phyloP scores from a whole-genome alignment of 2,113 vertebrate genomes.

The Scomber japonicus region DNA sequence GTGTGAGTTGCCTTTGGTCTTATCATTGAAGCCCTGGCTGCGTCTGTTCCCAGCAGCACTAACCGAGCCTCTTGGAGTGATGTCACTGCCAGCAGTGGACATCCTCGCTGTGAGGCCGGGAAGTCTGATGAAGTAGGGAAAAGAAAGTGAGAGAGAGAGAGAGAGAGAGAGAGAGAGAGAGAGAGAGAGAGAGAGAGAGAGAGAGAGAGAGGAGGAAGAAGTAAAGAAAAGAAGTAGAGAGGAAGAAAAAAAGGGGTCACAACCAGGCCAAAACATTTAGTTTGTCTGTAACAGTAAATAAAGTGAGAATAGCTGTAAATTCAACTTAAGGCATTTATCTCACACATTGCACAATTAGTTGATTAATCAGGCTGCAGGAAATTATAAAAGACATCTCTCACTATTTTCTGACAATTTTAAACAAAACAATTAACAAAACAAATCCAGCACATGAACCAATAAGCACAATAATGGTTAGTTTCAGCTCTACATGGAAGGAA shows the following conservation, averaged over 20 bases:
- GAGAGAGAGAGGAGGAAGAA: not conserved
- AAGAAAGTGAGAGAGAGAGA: not conserved
- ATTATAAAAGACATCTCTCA: too few relatives aligned
- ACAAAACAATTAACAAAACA: too few relatives aligned
- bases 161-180: not conserved
- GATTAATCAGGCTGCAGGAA: too few relatives aligned
- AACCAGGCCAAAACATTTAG: not conserved
- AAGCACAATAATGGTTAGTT: too few relatives aligned
- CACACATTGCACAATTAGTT: too few relatives aligned
- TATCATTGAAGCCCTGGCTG: conserved; percentile 96
- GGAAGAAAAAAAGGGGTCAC: not conserved
- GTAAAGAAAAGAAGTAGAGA: not conserved
- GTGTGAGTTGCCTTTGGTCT: conserved; percentile 90
- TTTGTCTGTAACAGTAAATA: not conserved
- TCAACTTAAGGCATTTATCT: not conserved
- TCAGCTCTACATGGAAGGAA: not conserved
- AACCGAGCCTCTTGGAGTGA: conserved; percentile 85
- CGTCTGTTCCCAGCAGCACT: conserved; percentile 90
- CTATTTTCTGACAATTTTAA: too few relatives aligned
- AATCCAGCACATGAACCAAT: too few relatives aligned
- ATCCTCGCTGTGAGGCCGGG: conserved; percentile 92
- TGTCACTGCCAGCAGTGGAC: conserved; percentile 91
- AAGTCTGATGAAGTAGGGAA: conserved; percentile 85
- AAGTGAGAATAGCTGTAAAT: not conserved
- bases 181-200: not conserved